phyloP scores from a whole-genome alignment of 2,797 vertebrate genomes.

The Paratrypauchen microcephalus region DNA sequence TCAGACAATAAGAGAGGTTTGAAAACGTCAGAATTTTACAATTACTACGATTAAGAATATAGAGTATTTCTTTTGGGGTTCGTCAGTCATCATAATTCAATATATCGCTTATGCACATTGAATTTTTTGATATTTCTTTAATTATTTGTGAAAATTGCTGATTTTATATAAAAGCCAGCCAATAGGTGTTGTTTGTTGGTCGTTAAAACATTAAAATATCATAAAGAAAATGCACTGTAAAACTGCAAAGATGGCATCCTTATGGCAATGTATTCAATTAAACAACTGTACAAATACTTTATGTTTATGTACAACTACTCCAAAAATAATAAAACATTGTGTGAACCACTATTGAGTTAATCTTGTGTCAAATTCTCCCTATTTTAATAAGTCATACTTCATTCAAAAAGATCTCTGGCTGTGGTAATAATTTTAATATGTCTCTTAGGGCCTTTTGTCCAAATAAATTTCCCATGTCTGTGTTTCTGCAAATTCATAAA shows the following conservation, averaged over 20 bases:
- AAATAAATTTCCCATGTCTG: slow-evolving; percentile 6
- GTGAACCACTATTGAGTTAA: background rate
- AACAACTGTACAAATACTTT: background rate
- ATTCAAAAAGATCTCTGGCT: background rate
- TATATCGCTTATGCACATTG: background rate
- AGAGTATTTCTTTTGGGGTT: background rate
- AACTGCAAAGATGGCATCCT: no score
- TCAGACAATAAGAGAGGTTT: background rate
- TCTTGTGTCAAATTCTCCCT: background rate
- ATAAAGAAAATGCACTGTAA: no score
- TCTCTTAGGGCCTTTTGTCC: slow-evolving; percentile 3
- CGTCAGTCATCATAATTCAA: no score
- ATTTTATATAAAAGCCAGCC: background rate
- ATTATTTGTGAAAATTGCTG: background rate
- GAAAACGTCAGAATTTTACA: background rate
- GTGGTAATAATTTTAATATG: background rate
- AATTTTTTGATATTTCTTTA: background rate
- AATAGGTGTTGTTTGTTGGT: no score
- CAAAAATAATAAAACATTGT: background rate
- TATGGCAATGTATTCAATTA: background rate
- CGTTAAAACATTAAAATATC: no score
- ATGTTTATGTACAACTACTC: background rate
- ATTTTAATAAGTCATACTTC: slow-evolving; percentile 3
- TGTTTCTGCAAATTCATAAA: slow-evolving; percentile 7
- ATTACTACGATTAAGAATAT: background rate